A percentile compares a stretch with the other conserved stretches of the same genome.
Evolutionary conservation across 2,113 vertebrate species (phyloP).

Genomic region (Pelecanoides urinatrix): DNA sequence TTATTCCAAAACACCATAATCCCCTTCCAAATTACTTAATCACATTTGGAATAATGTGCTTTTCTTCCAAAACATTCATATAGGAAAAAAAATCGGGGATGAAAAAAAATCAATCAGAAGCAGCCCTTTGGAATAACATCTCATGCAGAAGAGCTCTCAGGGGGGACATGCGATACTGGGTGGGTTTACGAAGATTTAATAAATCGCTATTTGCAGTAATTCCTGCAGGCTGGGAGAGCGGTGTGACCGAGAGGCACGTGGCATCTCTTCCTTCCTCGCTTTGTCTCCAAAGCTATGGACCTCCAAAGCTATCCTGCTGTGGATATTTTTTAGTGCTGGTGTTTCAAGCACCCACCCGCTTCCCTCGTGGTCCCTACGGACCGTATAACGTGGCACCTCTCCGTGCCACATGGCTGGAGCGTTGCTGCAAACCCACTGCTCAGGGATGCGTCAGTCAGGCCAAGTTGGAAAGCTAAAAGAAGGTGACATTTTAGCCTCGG

Average conservation of each 20-base stretch:
- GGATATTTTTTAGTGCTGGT: neutral
- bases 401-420: accelerated
- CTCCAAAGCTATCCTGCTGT: neutral
- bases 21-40: slow-evolving; percentile 47
- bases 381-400: neutral
- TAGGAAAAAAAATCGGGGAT: neutral
- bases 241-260: accelerated
- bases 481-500: neutral
- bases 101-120: neutral
- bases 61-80: slow-evolving; percentile 9
- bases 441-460: no score
- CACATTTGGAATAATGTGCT: slow-evolving; percentile 9
- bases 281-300: neutral
- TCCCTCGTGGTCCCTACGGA: neutral
- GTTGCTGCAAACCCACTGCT: neutral
- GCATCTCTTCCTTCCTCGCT: neutral
- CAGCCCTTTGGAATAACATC: neutral
- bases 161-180: accelerated
- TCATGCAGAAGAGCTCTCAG: neutral
- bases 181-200: neutral
- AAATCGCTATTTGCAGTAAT: neutral
- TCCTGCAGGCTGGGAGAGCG: neutral
- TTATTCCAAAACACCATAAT: slow-evolving; percentile 50
- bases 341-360: neutral
- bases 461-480: neutral